Evolutionary conservation across 2,113 vertebrate species (phyloP).

Genomic region (Dicentrarchus labrax): DNA sequence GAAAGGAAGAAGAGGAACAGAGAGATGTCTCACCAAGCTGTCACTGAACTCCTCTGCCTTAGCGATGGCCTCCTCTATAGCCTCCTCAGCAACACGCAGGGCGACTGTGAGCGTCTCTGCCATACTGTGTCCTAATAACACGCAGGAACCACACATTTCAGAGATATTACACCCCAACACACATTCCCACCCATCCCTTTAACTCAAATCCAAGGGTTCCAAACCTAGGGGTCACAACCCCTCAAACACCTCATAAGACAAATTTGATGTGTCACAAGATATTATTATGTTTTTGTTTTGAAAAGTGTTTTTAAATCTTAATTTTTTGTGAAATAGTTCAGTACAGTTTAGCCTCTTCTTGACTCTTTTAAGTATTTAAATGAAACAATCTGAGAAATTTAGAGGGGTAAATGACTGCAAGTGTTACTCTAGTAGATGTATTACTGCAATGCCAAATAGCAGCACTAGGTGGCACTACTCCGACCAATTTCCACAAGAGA

Average conservation of each 20-base stretch:
- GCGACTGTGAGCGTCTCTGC: constrained; percentile 96
- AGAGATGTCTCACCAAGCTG: constrained; percentile 88
- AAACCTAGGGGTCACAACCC: neutral
- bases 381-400: neutral
- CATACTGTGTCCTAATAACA: constrained; percentile 91
- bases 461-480: too few species aligned
- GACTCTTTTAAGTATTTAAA: too few species aligned
- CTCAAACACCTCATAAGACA: neutral
- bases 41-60: constrained; percentile 95
- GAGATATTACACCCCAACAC: neutral
- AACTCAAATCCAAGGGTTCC: neutral
- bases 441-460: too few species aligned
- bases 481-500: too few species aligned
- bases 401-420: neutral
- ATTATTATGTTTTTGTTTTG: too few species aligned
- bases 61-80: constrained; percentile 95
- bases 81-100: constrained; percentile 95
- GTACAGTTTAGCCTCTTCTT: neutral
- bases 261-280: neutral
- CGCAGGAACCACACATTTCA: neutral
- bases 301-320: too few species aligned
- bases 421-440: too few species aligned
- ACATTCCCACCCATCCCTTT: neutral
- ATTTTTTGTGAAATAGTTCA: neutral
- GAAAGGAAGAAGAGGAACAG: neutral